phyloP scores from a whole-genome alignment of 2,113 vertebrate genomes.

The Panurus biarmicus region DNA sequence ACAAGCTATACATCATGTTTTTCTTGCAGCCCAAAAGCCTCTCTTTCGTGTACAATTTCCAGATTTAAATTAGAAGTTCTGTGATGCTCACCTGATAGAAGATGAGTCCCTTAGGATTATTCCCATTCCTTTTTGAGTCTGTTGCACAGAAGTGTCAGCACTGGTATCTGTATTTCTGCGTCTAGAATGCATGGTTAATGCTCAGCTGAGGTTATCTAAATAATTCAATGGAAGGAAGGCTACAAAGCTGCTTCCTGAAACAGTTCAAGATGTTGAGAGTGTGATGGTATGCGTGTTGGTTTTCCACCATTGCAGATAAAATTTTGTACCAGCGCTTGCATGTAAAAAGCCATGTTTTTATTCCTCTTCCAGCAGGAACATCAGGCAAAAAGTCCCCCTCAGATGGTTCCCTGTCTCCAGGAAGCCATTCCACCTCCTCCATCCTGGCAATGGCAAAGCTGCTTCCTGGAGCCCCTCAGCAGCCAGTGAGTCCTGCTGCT shows the following conservation, averaged over 20 bases:
- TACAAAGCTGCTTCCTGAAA: not conserved
- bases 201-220: not conserved
- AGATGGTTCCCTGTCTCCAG: constrained; percentile 60
- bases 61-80: not conserved
- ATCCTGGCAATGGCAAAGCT: constrained; percentile 67
- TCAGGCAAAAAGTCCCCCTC: constrained; percentile 69
- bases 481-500: constrained; percentile 64
- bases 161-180: not conserved
- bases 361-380: constrained; percentile 53
- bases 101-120: not conserved
- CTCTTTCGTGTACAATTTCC: not conserved
- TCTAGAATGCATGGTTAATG: not conserved
- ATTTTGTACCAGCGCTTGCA: not conserved
- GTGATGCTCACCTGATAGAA: not conserved
- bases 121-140: not conserved
- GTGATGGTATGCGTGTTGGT: not conserved
- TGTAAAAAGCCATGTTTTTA: not conserved
- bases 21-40: not conserved
- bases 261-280: not conserved
- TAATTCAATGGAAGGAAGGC: not conserved
- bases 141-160: not conserved
- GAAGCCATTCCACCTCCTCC: constrained; percentile 56
- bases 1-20: not conserved
- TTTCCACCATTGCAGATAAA: not conserved
- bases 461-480: constrained; percentile 70